Conservation (phyloP, 2,113 vertebrate species). For the Pseudolaguvia tuberculata region DNA sequence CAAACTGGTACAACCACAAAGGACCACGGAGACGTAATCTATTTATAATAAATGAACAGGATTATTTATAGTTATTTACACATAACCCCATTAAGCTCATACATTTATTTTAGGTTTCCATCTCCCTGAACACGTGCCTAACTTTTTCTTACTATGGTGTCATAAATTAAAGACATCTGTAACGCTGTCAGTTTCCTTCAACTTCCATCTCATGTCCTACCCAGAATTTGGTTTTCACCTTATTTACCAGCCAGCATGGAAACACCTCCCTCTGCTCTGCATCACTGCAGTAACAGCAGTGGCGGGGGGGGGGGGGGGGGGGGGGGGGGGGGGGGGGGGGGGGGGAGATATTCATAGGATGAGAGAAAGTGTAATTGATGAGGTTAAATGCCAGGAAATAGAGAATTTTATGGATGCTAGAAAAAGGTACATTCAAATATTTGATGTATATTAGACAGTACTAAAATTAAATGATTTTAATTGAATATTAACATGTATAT, state of each 20-base stretch:
- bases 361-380: background rate
- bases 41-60: no score
- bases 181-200: background rate
- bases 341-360: no score
- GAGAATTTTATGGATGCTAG: background rate
- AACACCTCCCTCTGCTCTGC: constrained; percentile 32
- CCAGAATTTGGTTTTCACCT: constrained; percentile 6
- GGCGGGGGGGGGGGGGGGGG: no score
- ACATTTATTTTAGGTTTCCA: background rate
- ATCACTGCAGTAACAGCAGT: constrained; percentile 48
- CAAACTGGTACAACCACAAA: no score
- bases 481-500: no score
- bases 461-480: no score
- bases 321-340: no score
- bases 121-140: background rate
- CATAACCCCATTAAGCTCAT: background rate
- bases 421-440: background rate
- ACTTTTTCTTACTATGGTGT: background rate
- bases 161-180: background rate
- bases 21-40: no score
- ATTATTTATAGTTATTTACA: no score
- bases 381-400: background rate
- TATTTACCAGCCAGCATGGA: background rate
- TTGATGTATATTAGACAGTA: background rate
- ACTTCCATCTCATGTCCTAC: background rate